These are phyloP conservation scores for Sitodiplosis mosellana DNA, from an alignment of 1,140 invertebrate genomes.

Conservation along the genomic window DNA sequence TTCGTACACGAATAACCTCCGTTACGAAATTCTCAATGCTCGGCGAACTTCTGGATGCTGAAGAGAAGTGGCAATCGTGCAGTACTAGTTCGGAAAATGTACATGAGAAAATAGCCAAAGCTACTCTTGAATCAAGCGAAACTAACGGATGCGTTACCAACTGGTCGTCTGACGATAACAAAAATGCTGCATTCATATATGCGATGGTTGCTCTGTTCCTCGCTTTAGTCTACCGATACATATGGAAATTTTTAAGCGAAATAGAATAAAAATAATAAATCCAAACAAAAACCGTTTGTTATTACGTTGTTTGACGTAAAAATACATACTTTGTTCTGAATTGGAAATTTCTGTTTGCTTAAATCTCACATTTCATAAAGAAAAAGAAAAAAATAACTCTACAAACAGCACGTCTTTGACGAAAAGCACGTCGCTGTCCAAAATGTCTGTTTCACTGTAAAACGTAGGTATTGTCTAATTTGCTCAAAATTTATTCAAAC, in stretches of 20 bases:
- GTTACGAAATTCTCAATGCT: constrained; percentile 77
- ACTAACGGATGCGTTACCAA: not conserved
- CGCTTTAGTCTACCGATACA: not conserved
- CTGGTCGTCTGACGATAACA: not conserved
- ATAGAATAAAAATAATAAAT: too few species aligned
- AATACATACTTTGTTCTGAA: too few species aligned
- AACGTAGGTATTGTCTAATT: too few species aligned
- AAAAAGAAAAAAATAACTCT: too few species aligned
- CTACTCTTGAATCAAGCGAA: not conserved
- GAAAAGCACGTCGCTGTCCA: too few species aligned
- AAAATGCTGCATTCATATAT: not conserved
- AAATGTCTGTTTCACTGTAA: too few species aligned
- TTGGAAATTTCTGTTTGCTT: too few species aligned
- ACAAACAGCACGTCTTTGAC: too few species aligned
- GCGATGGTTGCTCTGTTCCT: not conserved
- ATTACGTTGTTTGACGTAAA: too few species aligned
- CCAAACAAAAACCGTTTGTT: too few species aligned
- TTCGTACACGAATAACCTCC: constrained; percentile 56
- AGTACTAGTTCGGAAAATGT: constrained; percentile 5
- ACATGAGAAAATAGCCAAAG: not conserved
- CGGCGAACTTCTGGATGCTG: constrained; percentile 40
- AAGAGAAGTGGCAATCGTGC: constrained; percentile 19
- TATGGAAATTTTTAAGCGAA: not conserved
- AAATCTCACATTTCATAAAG: too few species aligned
- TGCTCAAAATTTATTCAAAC: too few species aligned